Conservation (phyloP, 2,113 vertebrate genomes). For the Andinoacara biseriatus region DNA sequence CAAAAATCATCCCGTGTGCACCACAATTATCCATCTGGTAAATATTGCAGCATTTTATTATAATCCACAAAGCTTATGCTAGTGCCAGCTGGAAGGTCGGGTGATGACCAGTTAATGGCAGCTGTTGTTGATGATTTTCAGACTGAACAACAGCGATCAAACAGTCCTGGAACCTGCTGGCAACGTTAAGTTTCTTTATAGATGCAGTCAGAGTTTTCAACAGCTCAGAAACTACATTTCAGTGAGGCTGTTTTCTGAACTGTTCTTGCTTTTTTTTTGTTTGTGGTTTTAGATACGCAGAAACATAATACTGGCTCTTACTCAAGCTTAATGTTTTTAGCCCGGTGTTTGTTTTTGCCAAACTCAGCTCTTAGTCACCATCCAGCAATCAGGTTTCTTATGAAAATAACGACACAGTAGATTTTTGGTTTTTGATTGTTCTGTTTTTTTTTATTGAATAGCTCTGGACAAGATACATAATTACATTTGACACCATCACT, state of each 20-base stretch:
- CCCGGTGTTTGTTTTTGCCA: neutral
- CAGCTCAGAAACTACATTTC: neutral
- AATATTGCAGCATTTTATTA: neutral
- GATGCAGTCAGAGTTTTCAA: neutral
- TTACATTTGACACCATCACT: neutral
- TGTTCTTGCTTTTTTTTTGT: neutral
- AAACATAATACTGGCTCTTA: neutral
- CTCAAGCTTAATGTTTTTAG: neutral
- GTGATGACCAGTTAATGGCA: neutral
- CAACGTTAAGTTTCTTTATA: neutral
- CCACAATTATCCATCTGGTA: neutral
- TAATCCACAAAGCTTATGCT: neutral
- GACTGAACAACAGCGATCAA: neutral
- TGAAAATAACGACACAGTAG: neutral
- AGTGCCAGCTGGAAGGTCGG: neutral
- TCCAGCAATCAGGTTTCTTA: neutral
- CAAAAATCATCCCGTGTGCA: neutral
- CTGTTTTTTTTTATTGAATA: neutral
- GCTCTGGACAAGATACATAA: fast-evolving
- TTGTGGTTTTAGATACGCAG: neutral
- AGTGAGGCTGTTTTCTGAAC: neutral
- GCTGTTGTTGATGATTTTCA: neutral
- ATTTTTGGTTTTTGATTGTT: neutral
- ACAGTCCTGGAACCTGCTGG: neutral
- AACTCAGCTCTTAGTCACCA: neutral